Evolutionary conservation across 2,113 vertebrate species (phyloP), one percentile per base, ranked within the genome.

Genomic region (Himantopus leucocephalus): DNA sequence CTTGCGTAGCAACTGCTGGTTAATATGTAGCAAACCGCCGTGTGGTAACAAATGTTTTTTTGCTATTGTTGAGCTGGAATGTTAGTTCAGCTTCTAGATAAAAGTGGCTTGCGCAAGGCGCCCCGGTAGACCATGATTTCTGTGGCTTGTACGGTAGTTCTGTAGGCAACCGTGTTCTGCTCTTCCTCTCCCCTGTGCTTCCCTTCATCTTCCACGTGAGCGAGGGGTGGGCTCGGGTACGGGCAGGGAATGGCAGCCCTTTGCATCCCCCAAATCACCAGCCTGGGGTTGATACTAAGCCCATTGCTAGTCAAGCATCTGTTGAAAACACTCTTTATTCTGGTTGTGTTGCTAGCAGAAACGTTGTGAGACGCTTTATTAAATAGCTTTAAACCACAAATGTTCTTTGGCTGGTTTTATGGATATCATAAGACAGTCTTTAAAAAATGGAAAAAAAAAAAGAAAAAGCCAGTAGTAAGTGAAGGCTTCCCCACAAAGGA

Each of bases 71-170:
- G 88, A 87, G 83, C 97, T 97, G 97, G 97, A 98, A 96, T 97
- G 91, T 97, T 94, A 96, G 92, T 95, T 96, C 94, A 96, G 96
- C 96, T 97, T 98, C 63, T 96, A 97, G 95, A 97, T 97, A 97
- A 96, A 96, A 95, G 92, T 64, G 89, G 96, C 93, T 96, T 96
- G 95, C 76, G 76, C 92, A 96, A 92, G 85, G 71, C 17, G 30
- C 92, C 77, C 86, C 3, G n/a, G 58, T 78, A 87, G 95, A 79
- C 77, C 66, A 94, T 95, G 72, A 74, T 71, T 88, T 89, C 92
- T 92, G 93, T 96, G 94, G 92, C 94, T 95, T 95, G 82, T 94
- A 78, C 6, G 7, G 73, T 95, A 90, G 95, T 93, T 96, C 92
- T 73, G 35, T 83, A 96, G 97, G 72, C 67, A 88, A 59, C 78